Evolutionary conservation across 2,888 invertebrate species (phyloP).

Genomic region (Erpobdella octoculata): DNA sequence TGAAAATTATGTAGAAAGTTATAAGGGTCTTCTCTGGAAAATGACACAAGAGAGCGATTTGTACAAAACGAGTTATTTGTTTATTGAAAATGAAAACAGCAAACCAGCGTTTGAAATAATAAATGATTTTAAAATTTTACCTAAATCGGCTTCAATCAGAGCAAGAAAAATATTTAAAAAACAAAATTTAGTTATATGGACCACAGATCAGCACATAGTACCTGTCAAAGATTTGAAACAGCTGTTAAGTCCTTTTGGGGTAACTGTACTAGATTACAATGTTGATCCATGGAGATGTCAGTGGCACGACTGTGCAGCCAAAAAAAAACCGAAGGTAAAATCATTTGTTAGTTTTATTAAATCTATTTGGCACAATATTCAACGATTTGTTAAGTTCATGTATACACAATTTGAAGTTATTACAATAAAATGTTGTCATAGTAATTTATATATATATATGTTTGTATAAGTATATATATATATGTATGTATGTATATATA

Average conservation of each 20-base stretch:
- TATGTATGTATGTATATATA: too few relatives aligned
- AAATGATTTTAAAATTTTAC: conserved; percentile 7
- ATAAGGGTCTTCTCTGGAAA: too few relatives aligned
- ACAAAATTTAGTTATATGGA: conserved; percentile 20
- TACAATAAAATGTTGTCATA: too few relatives aligned
- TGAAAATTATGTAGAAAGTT: too few relatives aligned
- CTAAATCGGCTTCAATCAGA: conserved; percentile 18
- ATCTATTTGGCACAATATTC: too few relatives aligned
- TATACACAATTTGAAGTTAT: too few relatives aligned
- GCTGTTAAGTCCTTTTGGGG: conserved; percentile 9
- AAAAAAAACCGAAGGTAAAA: neutral
- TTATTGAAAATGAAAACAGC: neutral
- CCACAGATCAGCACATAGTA: conserved; percentile 24
- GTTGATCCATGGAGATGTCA: conserved; percentile 24
- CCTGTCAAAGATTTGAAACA: conserved; percentile 19
- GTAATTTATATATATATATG: too few relatives aligned
- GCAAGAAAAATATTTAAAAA: conserved; percentile 19
- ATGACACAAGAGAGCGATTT: neutral
- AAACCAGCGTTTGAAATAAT: conserved; percentile 2
- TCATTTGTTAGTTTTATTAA: too few relatives aligned
- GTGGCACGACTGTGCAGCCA: conserved; percentile 19
- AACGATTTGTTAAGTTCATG: too few relatives aligned
- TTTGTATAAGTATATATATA: too few relatives aligned
- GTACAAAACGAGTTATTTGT: neutral
- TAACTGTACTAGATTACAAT: conserved; percentile 12